phyloP scores from a whole-genome alignment of 2,797 vertebrate genomes.

The Sebastes itinus region DNA sequence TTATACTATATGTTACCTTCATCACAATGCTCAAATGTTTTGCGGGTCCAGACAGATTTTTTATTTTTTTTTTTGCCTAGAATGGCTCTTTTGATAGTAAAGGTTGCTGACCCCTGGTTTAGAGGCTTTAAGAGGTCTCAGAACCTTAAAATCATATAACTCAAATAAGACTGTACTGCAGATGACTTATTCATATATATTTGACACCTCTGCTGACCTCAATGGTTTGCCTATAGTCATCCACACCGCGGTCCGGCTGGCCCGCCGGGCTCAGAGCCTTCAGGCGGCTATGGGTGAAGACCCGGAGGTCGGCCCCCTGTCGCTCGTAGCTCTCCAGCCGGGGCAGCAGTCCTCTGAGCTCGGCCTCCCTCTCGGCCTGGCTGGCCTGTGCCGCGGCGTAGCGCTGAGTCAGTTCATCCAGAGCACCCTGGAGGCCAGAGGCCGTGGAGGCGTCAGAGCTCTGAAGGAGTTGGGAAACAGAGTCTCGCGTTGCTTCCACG shows the following conservation, averaged over 20 bases:
- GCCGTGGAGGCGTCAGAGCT: constrained; percentile 86
- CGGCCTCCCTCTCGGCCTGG: constrained; percentile 85
- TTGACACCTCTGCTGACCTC: constrained; percentile 80
- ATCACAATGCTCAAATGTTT: too few relatives aligned
- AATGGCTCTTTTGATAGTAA: too few relatives aligned
- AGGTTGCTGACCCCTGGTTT: rapidly evolving
- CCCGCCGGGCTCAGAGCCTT: constrained; percentile 86
- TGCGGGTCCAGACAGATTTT: too few relatives aligned
- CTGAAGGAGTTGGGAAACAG: constrained; percentile 88
- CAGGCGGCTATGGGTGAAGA: constrained; percentile 86
- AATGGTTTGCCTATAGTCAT: constrained; percentile 90
- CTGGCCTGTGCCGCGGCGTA: constrained; percentile 84
- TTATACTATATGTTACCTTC: too few relatives aligned
- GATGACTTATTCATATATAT: neutral
- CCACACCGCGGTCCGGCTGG: constrained; percentile 89
- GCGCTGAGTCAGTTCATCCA: constrained; percentile 83
- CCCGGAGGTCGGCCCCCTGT: constrained; percentile 85
- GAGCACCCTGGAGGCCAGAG: constrained; percentile 84
- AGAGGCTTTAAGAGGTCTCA: neutral
- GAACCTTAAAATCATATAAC: neutral
- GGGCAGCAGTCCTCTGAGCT: constrained; percentile 88
- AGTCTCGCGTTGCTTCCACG: constrained; percentile 91
- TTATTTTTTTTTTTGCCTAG: too few relatives aligned
- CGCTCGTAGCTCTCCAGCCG: constrained; percentile 91
- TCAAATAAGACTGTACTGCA: neutral